phyloP scores from a whole-genome alignment of 1,140 invertebrate species.

The Pseudomyrmex sp. region DNA sequence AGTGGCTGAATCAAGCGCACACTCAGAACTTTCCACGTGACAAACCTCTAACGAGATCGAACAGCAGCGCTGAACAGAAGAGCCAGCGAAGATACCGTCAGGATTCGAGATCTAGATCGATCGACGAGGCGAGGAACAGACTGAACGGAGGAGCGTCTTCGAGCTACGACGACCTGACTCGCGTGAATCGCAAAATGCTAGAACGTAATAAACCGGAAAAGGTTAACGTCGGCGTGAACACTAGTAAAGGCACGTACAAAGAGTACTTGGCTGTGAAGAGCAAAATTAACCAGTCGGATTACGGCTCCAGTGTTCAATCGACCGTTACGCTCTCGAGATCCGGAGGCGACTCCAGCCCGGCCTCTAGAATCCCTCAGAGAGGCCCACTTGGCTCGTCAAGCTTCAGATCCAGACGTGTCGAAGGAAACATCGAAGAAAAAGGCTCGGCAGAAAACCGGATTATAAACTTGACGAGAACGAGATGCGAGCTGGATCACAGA shows the following conservation, averaged over 20 bases:
- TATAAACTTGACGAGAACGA: slow-evolving; percentile 62
- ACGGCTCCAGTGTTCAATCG: slow-evolving; percentile 61
- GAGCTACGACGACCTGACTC: slow-evolving; percentile 77
- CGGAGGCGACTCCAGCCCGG: slow-evolving; percentile 63
- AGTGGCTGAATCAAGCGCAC: slow-evolving; percentile 78
- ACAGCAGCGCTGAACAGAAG: slow-evolving; percentile 77
- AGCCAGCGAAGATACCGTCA: slow-evolving; percentile 69
- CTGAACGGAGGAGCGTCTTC: slow-evolving; percentile 71
- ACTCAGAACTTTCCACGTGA: slow-evolving; percentile 72
- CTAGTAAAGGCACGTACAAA: slow-evolving; percentile 71
- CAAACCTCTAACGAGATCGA: slow-evolving; percentile 75
- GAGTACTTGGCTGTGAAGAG: slow-evolving; percentile 73
- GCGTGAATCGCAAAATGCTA: slow-evolving; percentile 45
- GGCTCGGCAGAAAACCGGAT: slow-evolving; percentile 33
- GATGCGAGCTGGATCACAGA: slow-evolving; percentile 64
- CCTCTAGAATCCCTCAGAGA: slow-evolving; percentile 72
- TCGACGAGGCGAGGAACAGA: slow-evolving; percentile 67
- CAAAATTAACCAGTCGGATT: slow-evolving; percentile 71
- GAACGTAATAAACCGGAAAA: slow-evolving; percentile 64
- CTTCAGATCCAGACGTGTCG: slow-evolving; percentile 60
- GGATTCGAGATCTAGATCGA: slow-evolving; percentile 68
- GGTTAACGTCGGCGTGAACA: slow-evolving; percentile 69
- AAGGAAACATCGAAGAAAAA: slow-evolving; percentile 32
- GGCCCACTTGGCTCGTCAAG: slow-evolving; percentile 60
- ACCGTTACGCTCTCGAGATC: slow-evolving; percentile 12